These are phyloP conservation scores for Muscicapa striata DNA, from an alignment of 2,797 vertebrate species.

Conservation along the genomic window DNA sequence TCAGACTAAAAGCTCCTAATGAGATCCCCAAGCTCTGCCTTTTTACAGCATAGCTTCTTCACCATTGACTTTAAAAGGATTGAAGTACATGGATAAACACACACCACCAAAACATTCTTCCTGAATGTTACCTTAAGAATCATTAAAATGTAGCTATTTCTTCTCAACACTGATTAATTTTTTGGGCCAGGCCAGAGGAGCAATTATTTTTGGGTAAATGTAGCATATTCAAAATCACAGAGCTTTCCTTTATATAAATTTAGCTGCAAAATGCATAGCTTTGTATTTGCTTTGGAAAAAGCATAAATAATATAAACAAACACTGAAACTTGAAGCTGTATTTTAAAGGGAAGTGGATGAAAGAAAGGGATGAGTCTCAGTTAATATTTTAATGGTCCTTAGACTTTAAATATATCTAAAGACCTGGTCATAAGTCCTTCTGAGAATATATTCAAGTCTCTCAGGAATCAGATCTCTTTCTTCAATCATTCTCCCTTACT, in stretches of 20 bases:
- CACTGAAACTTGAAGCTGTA: not conserved
- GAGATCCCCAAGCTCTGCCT: not conserved
- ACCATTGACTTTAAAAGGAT: not conserved
- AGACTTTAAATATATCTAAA: not conserved
- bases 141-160: not conserved
- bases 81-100: not conserved
- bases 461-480: not conserved
- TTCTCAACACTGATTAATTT: not conserved
- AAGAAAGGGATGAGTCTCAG: not conserved
- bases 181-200: not conserved
- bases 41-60: not conserved
- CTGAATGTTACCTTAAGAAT: not conserved
- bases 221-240: not conserved
- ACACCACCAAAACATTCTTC: not conserved
- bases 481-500: not conserved
- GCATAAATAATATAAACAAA: rapidly evolving
- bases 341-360: not conserved
- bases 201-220: not conserved
- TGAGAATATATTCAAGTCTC: not conserved
- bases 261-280: not conserved
- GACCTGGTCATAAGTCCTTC: not conserved
- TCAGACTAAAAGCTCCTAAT: slow-evolving; percentile 22
- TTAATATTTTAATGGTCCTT: not conserved
- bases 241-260: not conserved
- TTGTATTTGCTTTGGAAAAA: not conserved